phyloP scores from a whole-genome alignment of 2,797 vertebrate species.

The Falco berigora region DNA sequence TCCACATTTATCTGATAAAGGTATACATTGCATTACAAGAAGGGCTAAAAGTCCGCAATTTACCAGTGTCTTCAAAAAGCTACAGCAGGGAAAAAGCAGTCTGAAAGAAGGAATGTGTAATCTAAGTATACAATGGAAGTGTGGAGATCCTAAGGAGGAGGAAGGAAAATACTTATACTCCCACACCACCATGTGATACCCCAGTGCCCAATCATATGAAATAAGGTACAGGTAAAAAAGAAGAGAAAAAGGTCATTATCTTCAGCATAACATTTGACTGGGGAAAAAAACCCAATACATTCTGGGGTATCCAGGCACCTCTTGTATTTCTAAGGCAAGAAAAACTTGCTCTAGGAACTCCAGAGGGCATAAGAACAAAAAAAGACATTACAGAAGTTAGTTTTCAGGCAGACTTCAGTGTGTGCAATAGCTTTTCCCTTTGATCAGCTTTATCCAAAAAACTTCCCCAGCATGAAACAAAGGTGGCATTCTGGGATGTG shows the following conservation, averaged over 20 bases:
- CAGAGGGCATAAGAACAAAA: neutral
- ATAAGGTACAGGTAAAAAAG: neutral
- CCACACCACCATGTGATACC: neutral
- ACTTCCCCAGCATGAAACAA: neutral
- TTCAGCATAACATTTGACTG: neutral
- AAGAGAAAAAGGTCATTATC: neutral
- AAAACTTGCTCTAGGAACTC: neutral
- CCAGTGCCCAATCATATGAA: neutral
- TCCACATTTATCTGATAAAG: neutral
- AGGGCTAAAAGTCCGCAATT: neutral
- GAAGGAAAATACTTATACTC: neutral
- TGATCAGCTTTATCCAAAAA: neutral
- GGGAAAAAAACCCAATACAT: neutral
- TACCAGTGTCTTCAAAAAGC: neutral
- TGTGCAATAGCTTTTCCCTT: neutral
- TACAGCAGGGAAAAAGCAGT: neutral
- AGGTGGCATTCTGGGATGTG: neutral
- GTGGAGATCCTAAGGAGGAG: neutral
- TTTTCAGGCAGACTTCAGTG: neutral
- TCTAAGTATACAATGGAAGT: neutral
- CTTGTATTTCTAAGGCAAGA: neutral
- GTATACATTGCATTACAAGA: neutral
- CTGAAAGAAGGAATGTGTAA: neutral
- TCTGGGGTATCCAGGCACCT: neutral
- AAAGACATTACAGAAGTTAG: neutral